Base-by-base conservation (phyloP, 2,797 vertebrate species). In the Centroberyx gerrardi region DNA sequence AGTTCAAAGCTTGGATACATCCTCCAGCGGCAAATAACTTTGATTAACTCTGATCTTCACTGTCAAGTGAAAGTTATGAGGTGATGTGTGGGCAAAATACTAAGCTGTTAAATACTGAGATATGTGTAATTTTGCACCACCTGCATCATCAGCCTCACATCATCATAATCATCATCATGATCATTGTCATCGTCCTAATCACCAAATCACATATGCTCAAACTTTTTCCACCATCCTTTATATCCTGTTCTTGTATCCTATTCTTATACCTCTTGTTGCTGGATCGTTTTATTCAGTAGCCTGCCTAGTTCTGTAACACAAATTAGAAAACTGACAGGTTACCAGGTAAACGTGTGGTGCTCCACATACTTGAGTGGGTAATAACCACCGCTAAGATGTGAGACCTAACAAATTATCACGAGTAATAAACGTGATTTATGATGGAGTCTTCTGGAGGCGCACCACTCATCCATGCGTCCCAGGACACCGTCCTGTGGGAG, bases 401-500 rank as follows among this genome's bases (percentile, higher is more conserved):
- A 88, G 56, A 85, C 56, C 60, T 66, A 33, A 82, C 83, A 88
- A 84, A 89, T 81, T 62, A 81, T 73, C 74, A 48, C 62, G 1
- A 49, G 75, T 62, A 53, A 83, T 76, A 82, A 90, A 82, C 1
- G 40, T 83, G 89, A 93, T 90, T 92, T 90, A 87, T 78, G 81
- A 76, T 9, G 69, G 63, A 74, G 73, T 36, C 74, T 73, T 77
- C 38, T 55, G 71, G 76, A 66, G 81, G 78, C 80, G 55, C 78
- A 72, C 5, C 66, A 67, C 79, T 86, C 84, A 85, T 81, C 73
- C 67, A 22, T 64, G 62, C 73, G 82, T 81, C 75, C 63, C 79
- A 33, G 81, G 77, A 88, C 87, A 79, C 63, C 62, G 68, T 88
- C 87, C 87, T 79, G 55, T 80, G 88, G 92, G 91, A 92, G 90